A percentile compares a stretch with the other conserved stretches of the same genome.
Evolutionary conservation across 2,888 invertebrate genomes (phyloP).

Genomic region (Hirtodrosophila cameraria): DNA sequence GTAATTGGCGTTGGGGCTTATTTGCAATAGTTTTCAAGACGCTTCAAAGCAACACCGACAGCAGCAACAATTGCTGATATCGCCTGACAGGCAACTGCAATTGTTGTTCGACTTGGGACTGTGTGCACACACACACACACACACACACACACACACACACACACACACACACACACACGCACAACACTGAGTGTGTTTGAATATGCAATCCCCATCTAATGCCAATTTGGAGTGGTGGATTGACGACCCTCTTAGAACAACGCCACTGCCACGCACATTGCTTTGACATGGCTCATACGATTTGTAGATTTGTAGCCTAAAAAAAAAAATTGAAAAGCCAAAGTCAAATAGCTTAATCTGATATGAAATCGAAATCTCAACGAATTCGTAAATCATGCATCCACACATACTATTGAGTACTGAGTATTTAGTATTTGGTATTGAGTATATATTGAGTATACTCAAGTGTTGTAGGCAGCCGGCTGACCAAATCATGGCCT

Average conservation of each 20-base stretch:
- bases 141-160: no score
- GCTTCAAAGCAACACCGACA: constrained; percentile 60
- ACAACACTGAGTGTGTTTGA: constrained; percentile 50
- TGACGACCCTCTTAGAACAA: constrained; percentile 27
- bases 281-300: constrained; percentile 3
- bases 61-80: constrained; percentile 48
- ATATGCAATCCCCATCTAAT: constrained; percentile 70
- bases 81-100: constrained; percentile 18
- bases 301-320: no score
- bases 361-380: constrained; percentile 55
- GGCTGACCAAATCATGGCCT: constrained; percentile 72
- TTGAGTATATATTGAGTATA: no score
- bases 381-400: constrained; percentile 70
- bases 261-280: constrained; percentile 13
- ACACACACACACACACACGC: no score
- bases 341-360: constrained; percentile 6
- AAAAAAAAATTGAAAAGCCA: no score
- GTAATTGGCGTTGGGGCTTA: constrained; percentile 48
- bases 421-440: no score
- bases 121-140: no score
- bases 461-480: constrained; percentile 28
- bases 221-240: constrained; percentile 70
- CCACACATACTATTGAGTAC: constrained; percentile 18
- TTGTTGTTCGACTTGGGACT: constrained; percentile 1
- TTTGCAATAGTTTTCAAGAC: constrained; percentile 43